Evolutionary conservation across 2,797 vertebrate genomes (phyloP).

Genomic region (Mormyrops boulengeri): DNA sequence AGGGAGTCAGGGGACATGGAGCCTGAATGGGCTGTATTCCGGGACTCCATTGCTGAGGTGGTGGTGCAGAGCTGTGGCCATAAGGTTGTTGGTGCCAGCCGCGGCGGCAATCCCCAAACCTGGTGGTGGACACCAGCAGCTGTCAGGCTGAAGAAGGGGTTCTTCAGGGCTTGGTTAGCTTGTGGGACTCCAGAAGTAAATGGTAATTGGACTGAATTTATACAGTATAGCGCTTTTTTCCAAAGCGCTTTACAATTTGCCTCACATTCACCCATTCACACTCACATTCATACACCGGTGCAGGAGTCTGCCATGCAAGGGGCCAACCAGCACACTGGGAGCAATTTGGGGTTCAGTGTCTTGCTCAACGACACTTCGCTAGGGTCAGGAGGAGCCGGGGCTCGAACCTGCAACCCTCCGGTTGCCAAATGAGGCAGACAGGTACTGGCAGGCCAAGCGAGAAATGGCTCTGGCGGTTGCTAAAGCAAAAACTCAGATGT

Average conservation of each 20-base stretch:
- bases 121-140: neutral
- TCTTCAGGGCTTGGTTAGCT: neutral
- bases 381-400: no score
- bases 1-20: neutral
- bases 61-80: neutral
- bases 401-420: no score
- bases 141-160: neutral
- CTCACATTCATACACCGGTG: no score
- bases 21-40: neutral
- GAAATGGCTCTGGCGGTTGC: neutral
- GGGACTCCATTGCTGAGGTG: neutral
- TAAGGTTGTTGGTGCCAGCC: neutral
- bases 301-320: no score
- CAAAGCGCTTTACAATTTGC: no score
- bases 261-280: no score
- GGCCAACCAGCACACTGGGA: no score
- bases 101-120: neutral
- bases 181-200: neutral
- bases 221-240: no score
- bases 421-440: neutral
- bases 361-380: no score
- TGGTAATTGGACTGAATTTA: no score
- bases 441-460: neutral
- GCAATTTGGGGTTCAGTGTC: no score
- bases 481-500: neutral